Conservation (phyloP, 2,888 invertebrate genomes). For the Mycogona germanica region DNA sequence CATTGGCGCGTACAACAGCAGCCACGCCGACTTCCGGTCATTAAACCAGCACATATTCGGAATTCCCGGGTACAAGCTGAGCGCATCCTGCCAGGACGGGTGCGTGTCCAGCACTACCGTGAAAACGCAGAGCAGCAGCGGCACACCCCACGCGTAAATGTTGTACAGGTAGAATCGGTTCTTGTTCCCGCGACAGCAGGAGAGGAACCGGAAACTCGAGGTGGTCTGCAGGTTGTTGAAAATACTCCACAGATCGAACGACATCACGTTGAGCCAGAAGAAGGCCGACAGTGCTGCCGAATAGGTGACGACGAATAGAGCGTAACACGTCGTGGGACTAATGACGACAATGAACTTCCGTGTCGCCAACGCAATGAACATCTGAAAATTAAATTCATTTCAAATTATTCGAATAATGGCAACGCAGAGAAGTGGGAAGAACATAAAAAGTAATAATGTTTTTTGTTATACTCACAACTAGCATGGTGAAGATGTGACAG, state of each 20-base stretch:
- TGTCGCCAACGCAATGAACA: slow-evolving; percentile 12
- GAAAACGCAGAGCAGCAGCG: not conserved
- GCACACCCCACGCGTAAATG: slow-evolving; percentile 9
- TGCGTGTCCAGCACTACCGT: slow-evolving; percentile 6
- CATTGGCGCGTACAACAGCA: slow-evolving; percentile 5
- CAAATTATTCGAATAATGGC: too few species aligned
- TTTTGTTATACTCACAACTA: too few species aligned
- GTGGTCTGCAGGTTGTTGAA: slow-evolving; percentile 14
- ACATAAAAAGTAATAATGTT: too few species aligned
- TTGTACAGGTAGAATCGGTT: not conserved
- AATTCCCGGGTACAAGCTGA: slow-evolving; percentile 1
- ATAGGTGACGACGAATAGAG: slow-evolving; percentile 50
- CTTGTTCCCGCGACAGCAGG: not conserved
- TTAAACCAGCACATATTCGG: slow-evolving; percentile 14
- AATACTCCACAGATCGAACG: slow-evolving; percentile 70
- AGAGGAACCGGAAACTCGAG: not conserved
- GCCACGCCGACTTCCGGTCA: slow-evolving; percentile 6
- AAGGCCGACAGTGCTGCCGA: slow-evolving; percentile 81
- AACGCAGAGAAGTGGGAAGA: too few species aligned
- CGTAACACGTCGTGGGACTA: slow-evolving; percentile 1
- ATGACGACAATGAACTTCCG: slow-evolving; percentile 2
- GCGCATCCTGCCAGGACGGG: not conserved
- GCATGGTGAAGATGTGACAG: slow-evolving; percentile 15
- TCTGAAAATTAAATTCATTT: too few species aligned
- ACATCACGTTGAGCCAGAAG: slow-evolving; percentile 90